A percentile compares a stretch with the other conserved stretches of the same genome.
These are phyloP conservation scores for Sturnus vulgaris DNA, from an alignment of 2,113 vertebrate species.

Conservation along the genomic window DNA sequence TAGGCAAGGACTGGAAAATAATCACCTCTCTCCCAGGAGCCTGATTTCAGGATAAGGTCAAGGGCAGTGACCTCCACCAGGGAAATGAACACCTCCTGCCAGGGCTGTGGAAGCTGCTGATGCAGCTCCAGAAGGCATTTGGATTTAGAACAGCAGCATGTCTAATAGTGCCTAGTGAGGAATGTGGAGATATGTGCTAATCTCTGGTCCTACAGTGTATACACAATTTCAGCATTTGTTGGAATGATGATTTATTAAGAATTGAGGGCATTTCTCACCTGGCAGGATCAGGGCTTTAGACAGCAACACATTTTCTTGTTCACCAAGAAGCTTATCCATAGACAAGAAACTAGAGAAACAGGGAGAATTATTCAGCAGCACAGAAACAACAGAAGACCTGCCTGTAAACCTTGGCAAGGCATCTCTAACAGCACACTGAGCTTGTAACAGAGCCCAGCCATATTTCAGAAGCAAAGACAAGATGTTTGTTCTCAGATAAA, in stretches of 20 bases:
- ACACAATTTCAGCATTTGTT: background rate
- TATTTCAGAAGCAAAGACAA: background rate
- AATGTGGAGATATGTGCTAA: background rate
- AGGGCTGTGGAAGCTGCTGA: background rate
- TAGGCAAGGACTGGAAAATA: background rate
- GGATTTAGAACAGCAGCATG: background rate
- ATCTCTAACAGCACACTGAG: background rate
- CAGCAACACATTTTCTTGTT: background rate
- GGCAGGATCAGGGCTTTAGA: background rate
- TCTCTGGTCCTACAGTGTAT: background rate
- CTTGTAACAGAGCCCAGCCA: background rate
- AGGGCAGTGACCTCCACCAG: background rate
- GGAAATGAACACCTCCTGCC: background rate
- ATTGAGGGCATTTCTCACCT: background rate
- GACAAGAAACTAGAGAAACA: background rate
- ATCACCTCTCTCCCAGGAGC: background rate
- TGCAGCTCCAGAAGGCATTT: background rate
- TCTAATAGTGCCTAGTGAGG: background rate
- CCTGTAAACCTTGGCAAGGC: background rate
- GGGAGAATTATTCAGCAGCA: background rate
- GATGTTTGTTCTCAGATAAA: background rate
- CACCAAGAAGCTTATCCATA: background rate
- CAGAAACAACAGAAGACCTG: background rate
- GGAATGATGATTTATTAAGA: background rate
- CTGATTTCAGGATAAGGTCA: background rate